Conservation (phyloP, 92 coral and sea anemone species). For the Palythoa heliodiscus region DNA sequence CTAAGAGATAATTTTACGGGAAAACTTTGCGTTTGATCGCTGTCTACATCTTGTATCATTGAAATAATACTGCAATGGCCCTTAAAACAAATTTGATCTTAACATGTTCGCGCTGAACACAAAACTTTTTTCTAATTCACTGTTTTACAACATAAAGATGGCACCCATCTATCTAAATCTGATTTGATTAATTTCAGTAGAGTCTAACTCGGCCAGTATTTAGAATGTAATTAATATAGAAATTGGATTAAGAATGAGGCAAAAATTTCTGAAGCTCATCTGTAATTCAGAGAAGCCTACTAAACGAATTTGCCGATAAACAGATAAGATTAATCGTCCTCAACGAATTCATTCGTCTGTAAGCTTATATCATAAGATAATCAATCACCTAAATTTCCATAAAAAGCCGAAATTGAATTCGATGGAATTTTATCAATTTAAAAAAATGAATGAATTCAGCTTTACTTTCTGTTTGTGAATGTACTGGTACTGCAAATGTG, state of each 20-base stretch:
- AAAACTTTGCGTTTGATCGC: background rate
- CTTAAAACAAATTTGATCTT: background rate
- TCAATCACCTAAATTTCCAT: background rate
- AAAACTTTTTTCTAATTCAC: background rate
- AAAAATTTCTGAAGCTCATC: background rate
- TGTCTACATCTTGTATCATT: background rate
- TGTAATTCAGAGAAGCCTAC: conserved; percentile 9
- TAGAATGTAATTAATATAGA: background rate
- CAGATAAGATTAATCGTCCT: conserved; percentile 6
- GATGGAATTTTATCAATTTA: background rate
- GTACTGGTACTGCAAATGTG: background rate
- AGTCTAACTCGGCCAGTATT: background rate
- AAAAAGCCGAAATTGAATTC: background rate
- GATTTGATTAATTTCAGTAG: background rate
- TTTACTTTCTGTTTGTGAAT: background rate
- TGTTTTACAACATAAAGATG: background rate
- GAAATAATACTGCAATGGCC: background rate
- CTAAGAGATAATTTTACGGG: background rate
- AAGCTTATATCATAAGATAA: background rate
- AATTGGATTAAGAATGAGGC: conserved; percentile 12
- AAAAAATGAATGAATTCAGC: background rate
- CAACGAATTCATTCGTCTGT: background rate
- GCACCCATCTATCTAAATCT: background rate
- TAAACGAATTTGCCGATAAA: conserved; percentile 1
- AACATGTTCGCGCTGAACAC: background rate